These are phyloP conservation scores for Erinaceus europaeus DNA, from an alignment of 2,113 vertebrate species.

Conservation along the genomic window DNA sequence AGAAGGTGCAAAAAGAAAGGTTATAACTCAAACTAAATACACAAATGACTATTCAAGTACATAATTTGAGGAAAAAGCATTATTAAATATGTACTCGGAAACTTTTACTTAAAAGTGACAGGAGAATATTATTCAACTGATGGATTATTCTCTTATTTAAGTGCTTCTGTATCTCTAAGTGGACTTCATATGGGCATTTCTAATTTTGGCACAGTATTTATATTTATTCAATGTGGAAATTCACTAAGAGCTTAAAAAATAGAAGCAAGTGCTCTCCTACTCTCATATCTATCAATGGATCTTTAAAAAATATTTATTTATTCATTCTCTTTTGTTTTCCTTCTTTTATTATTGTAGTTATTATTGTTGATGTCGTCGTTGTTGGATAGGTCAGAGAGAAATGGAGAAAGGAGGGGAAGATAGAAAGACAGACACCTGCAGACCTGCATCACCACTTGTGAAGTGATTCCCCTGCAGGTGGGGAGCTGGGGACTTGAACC, in stretches of 20 bases:
- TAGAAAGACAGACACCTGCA: too few relatives aligned
- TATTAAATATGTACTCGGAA: not conserved
- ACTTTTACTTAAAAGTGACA: not conserved
- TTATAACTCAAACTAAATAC: not conserved
- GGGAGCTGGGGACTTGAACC: too few relatives aligned
- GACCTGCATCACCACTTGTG: too few relatives aligned
- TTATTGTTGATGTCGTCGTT: too few relatives aligned
- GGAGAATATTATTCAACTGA: not conserved
- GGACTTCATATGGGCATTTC: not conserved
- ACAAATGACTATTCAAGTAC: not conserved
- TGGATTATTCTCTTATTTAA: not conserved
- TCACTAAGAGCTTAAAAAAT: not conserved
- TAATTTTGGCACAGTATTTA: slow-evolving; percentile 20
- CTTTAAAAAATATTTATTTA: too few relatives aligned
- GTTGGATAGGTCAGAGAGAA: too few relatives aligned
- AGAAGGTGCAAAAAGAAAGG: not conserved
- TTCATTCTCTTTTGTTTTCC: too few relatives aligned
- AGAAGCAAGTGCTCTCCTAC: not conserved
- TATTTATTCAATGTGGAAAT: not conserved
- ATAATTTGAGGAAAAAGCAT: not conserved
- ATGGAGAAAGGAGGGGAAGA: too few relatives aligned
- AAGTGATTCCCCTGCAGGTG: too few relatives aligned
- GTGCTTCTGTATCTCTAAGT: not conserved
- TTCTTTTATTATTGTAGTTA: too few relatives aligned
- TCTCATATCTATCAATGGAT: not conserved